A percentile compares a stretch with the other conserved stretches of the same genome.
These are phyloP conservation scores for Aegotheles bennettii DNA, from an alignment of 2,113 vertebrate genomes.

Conservation along the genomic window DNA sequence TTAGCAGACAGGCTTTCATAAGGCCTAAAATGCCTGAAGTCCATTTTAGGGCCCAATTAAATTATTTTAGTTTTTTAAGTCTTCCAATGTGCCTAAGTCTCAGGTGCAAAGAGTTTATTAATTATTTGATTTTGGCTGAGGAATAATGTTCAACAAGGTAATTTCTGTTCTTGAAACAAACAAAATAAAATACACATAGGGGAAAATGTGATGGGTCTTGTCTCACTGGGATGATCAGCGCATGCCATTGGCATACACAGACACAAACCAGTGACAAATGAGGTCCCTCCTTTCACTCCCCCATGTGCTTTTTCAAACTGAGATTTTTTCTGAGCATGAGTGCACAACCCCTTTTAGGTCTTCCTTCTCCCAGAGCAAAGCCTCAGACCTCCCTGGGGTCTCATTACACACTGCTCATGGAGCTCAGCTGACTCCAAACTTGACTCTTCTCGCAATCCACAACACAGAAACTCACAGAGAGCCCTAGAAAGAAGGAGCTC, in stretches of 20 bases:
- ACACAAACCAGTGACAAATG: too few species aligned
- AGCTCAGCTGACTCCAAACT: neutral
- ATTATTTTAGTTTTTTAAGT: neutral
- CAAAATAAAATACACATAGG: accelerated
- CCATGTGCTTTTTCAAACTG: neutral
- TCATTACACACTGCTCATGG: accelerated
- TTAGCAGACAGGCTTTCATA: neutral
- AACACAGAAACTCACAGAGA: neutral
- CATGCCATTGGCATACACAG: neutral
- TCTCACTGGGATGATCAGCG: neutral
- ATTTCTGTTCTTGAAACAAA: neutral
- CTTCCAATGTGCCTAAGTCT: neutral
- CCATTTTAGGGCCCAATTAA: neutral
- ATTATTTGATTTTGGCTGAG: neutral
- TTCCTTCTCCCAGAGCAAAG: neutral
- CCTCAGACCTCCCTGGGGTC: neutral
- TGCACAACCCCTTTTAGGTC: too few species aligned
- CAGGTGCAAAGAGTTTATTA: neutral
- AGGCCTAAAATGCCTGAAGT: neutral
- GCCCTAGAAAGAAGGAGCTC: neutral
- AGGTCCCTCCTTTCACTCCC: accelerated
- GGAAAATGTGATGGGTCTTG: accelerated
- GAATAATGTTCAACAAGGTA: neutral
- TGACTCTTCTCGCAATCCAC: neutral
- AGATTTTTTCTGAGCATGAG: neutral